Base-by-base conservation (phyloP, 2,888 invertebrate species). In the Eupithecia abbreviata region DNA sequence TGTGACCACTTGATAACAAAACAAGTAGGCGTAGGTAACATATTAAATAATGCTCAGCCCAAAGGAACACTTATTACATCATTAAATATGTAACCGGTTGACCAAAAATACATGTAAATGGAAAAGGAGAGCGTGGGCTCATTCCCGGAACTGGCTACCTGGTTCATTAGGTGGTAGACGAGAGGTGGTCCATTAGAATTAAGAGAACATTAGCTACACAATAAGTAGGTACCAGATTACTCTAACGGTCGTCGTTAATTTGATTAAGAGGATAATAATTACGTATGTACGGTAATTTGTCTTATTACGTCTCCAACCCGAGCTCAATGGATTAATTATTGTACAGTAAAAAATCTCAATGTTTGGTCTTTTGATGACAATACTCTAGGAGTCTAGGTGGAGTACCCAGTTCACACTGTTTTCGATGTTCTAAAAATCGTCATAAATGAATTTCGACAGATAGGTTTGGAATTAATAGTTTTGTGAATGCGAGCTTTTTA, bases 71-170 rank as follows among this genome's bases (percentile, higher is more conserved):
- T 13, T 70, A 51, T 51, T 51, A 51, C 51, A 41, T 7, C 42
- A 47, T 69, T 47, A 69, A 69, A 69, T 30, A 69, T 69, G 13
- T 30, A 69, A 30, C n/a, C 5, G 47, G 69, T 69, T 30, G 13
- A n/a, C 69, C 13, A 69, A 47, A 68, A 49, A 47, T 69, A 30
- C 7, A 47, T n/a, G 12, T 69, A 10, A 69, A 69, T 47, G 15
- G 18, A 69, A 69, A 69, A 18, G 47, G 30, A 12, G 69, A 69
- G 30, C 9, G 30, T 30, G 47, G 30, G 69, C 47, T 69, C 49
- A 69, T 69, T 47, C 10, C 42, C 18, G 43, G 41, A 10, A 10
- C 58, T 45, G 4, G 43, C 18, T 67, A 15, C 67, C 43, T 67
- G 43, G 18, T 18, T 69, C 9, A 69, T 69, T 45, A 69, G 12